Base-by-base conservation (phyloP, 2,888 invertebrate species). In the Teinopalpus imperialis region DNA sequence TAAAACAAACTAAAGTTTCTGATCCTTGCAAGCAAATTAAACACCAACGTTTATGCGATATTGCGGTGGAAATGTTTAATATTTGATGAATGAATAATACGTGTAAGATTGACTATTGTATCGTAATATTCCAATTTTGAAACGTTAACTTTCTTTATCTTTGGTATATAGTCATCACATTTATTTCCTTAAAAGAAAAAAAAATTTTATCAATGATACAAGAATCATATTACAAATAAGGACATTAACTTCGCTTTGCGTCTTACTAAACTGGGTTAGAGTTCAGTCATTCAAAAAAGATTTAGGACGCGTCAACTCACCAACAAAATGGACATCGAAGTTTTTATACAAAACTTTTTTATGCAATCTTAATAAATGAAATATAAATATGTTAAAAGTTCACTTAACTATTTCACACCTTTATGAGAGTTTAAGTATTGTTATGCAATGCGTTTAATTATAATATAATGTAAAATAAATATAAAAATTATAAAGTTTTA, bases 1-100 rank as follows among this genome's bases (percentile, higher is more conserved):
- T 32, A 39, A 45, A 44, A 21, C 29, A 35, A 27, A 21, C 43
- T 12, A 3, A 30, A 16, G n/a, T 37, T 36, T 36, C 18, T 24
- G 16, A 30, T 9, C 8, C 20, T 24, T 35, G 23, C n/a, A 29
- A 31, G 26, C 27, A 14, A 30, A 26, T 8, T 30, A 7, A 3
- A 24, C 26, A 16, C 14, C 3, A 8, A 16, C 18, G 6, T 26
- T 16, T 16, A 5, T 5, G 9, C 8, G 8, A 18, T 2, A 10
- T 9, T 37, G n/a, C 7, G 16, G 16, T 3, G 26, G 8, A 18
- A 18, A 42, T n/a, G n/a, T n/a, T n/a, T n/a, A n/a, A n/a, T n/a
- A n/a, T n/a, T n/a, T n/a, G n/a, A n/a, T n/a, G n/a, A n/a, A n/a
- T n/a, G n/a, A n/a, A n/a, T n/a, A n/a, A n/a, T n/a, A n/a, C n/a